Base-by-base conservation (phyloP, 2,888 invertebrate genomes). In the Ormyrus nitidulus region DNA sequence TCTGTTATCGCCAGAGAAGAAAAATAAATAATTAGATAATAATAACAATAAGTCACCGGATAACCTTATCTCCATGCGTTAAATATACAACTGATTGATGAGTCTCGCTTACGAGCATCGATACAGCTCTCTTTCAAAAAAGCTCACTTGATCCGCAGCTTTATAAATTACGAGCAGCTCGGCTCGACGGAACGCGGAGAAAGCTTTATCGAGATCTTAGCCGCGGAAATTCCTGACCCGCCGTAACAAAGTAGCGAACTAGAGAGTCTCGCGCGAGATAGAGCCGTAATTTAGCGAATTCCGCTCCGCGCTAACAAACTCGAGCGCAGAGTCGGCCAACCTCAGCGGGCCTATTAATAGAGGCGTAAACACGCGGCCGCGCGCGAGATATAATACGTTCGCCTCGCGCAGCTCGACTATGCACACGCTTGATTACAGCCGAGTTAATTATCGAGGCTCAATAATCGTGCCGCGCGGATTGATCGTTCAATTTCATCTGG, bases 281-380 rank as follows among this genome's bases (percentile, higher is more conserved):
- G 9, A n/a, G 11, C 56, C 46, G 62, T 10, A 62, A 64, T 49
- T 64, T 7, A 64, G n/a, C 8, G 13, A 64, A 49, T 19, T 64
- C 3, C 6, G 49, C 64, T 49, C 19, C 5, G 13, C 7, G 64
- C 49, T 6, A 49, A 64, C n/a, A 64, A 64, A 46, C 62, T 48
- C 10, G 64, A 49, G 59, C 5, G 1, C 19, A 34, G 48, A 62
- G 8, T 62, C 46, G 48, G 46, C 46, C 46, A 56, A 11, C 56
- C 62, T 64, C 49, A 4, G 7, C 49, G 44, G 11, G 7, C 3
- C 44, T 68, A 68, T 68, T 68, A 54, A 68, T 68, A 54, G 54
- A 34, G 34, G 7, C 53, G 19, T 68, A 68, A 68, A 68, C 68
- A 68, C 34, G 48, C 46, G 65, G 19, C 19, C 19, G 19, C 19